These are phyloP conservation scores for Tuta absoluta DNA, from an alignment of 2,888 invertebrate genomes.

Conservation along the genomic window DNA sequence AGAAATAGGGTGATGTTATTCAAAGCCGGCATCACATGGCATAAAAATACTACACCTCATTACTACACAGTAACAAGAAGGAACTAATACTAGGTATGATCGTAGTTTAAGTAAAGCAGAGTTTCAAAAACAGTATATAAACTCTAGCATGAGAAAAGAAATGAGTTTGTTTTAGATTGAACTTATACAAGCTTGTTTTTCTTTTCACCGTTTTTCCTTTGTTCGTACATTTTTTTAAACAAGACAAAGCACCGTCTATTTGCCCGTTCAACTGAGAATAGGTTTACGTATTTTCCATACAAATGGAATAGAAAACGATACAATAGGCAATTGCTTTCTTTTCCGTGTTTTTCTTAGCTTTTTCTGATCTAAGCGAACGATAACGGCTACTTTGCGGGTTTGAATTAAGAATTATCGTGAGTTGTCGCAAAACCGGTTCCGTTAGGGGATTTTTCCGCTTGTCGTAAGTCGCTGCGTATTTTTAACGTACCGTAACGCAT, in stretches of 20 bases:
- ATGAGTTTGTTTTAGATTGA: background rate
- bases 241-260: slow-evolving; percentile 10
- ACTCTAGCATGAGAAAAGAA: background rate
- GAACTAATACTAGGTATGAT: no score
- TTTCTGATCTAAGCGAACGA: background rate
- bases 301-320: slow-evolving; percentile 14
- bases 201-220: background rate
- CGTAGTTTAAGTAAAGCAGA: no score
- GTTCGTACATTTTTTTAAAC: background rate
- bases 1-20: no score
- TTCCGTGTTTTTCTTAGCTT: background rate
- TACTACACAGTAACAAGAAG: no score
- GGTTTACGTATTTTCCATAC: slow-evolving; percentile 2
- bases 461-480: no score
- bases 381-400: background rate
- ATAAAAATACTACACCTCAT: no score
- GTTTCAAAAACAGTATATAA: no score
- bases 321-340: background rate
- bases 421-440: no score
- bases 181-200: background rate
- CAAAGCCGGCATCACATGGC: no score
- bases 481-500: no score
- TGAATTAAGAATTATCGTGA: no score
- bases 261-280: slow-evolving; percentile 5
- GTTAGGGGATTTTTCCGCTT: no score